Conservation (phyloP, 2,888 invertebrate genomes). For the Ischnura elegans region DNA sequence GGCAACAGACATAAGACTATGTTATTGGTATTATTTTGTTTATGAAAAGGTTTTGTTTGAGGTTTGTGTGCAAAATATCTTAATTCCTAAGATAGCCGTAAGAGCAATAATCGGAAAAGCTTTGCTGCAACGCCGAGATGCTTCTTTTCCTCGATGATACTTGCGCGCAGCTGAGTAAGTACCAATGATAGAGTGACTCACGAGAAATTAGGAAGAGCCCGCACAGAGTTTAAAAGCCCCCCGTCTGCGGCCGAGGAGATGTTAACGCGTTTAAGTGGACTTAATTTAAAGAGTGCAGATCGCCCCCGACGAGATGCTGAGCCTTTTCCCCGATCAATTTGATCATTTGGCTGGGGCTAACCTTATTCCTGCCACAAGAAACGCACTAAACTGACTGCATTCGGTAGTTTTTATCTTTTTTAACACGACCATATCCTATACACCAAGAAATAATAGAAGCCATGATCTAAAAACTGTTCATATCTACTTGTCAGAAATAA, state of each 20-base stretch:
- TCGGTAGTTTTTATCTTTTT: no score
- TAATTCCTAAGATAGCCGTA: no score
- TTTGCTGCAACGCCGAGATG: not conserved
- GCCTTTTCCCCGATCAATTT: not conserved
- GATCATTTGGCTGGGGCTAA: not conserved
- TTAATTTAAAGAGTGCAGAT: not conserved
- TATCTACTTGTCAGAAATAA: no score
- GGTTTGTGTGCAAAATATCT: not conserved
- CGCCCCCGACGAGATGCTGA: not conserved
- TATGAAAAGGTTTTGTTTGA: not conserved
- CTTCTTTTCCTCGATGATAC: not conserved
- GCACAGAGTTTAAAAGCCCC: not conserved
- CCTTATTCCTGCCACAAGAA: not conserved
- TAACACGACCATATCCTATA: no score
- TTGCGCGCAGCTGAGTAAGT: not conserved
- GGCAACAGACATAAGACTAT: not conserved
- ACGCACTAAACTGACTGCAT: no score
- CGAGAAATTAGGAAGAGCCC: not conserved
- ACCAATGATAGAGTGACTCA: not conserved
- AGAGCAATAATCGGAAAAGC: no score
- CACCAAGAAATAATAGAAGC: no score
- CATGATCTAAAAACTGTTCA: no score
- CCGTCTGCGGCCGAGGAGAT: not conserved
- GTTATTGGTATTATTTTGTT: no score
- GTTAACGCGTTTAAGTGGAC: slow-evolving; percentile 1